Evolutionary conservation across 2,113 vertebrate species (phyloP).

Genomic region (Dipodomys merriami): DNA sequence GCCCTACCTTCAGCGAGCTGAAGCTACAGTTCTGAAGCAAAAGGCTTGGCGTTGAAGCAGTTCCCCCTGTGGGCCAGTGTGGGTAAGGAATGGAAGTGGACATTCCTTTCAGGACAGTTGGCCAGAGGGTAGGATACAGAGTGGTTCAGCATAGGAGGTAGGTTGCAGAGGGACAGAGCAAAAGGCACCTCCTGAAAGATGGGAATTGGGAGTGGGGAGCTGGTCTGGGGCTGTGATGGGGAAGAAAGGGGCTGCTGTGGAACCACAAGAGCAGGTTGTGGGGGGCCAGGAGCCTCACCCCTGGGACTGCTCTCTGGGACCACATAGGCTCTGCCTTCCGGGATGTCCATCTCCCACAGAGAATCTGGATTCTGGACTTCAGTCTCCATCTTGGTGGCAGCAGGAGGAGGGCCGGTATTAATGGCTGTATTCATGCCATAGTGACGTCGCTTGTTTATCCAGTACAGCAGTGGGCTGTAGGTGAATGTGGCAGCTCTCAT

Average conservation of each 20-base stretch:
- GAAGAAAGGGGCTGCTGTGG: not conserved
- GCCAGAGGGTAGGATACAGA: conserved; percentile 79
- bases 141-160: conserved; percentile 77
- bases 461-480: conserved; percentile 78
- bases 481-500: conserved; percentile 69
- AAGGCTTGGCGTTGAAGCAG: conserved; percentile 54
- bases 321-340: not conserved
- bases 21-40: conserved; percentile 69
- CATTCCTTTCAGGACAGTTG: conserved; percentile 57
- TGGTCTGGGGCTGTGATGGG: not conserved
- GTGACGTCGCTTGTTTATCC: conserved; percentile 71
- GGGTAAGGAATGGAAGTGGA: conserved; percentile 70
- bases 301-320: not conserved
- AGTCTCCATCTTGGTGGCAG: conserved; percentile 28
- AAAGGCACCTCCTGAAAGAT: conserved; percentile 78
- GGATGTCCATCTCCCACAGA: conserved; percentile 10
- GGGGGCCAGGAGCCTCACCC: not conserved
- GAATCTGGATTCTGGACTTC: conserved; percentile 46
- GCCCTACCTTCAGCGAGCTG: not conserved
- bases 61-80: conserved; percentile 51
- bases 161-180: conserved; percentile 55
- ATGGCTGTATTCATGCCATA: conserved; percentile 64
- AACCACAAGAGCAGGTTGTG: not conserved
- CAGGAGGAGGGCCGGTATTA: conserved; percentile 12
- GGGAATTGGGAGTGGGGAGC: conserved; percentile 14